Conservation (phyloP, 2,113 vertebrate genomes). For the Rutilus rutilus region DNA sequence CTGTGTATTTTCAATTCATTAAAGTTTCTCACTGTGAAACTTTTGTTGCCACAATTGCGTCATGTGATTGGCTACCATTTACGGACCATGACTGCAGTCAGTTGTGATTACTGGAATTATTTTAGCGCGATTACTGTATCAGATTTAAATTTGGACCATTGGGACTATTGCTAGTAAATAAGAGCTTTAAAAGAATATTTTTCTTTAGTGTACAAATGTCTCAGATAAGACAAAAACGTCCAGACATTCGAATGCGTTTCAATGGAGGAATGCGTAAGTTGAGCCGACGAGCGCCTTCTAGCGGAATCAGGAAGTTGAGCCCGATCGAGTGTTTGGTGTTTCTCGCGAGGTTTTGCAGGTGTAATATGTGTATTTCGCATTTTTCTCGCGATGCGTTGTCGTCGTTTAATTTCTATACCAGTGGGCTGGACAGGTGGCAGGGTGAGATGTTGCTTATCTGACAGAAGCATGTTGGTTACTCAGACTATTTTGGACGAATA, state of each 20-base stretch:
- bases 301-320: neutral
- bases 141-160: neutral
- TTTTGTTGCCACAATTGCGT: neutral
- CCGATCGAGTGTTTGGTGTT: neutral
- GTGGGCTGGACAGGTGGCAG: neutral
- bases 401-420: neutral
- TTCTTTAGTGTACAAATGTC: neutral
- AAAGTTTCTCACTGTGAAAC: neutral
- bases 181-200: neutral
- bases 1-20: neutral
- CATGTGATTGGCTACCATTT: too few relatives aligned
- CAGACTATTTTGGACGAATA: constrained; percentile 25
- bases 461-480: neutral
- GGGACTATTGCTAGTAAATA: neutral
- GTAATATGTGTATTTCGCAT: neutral
- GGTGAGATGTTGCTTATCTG: constrained; percentile 15
- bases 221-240: neutral
- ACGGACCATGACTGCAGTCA: neutral
- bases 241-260: neutral
- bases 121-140: neutral
- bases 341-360: neutral
- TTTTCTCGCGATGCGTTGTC: neutral
- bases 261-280: neutral
- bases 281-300: neutral
- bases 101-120: neutral